Conservation (phyloP, 2,888 invertebrate species). For the Alcis repandata region DNA sequence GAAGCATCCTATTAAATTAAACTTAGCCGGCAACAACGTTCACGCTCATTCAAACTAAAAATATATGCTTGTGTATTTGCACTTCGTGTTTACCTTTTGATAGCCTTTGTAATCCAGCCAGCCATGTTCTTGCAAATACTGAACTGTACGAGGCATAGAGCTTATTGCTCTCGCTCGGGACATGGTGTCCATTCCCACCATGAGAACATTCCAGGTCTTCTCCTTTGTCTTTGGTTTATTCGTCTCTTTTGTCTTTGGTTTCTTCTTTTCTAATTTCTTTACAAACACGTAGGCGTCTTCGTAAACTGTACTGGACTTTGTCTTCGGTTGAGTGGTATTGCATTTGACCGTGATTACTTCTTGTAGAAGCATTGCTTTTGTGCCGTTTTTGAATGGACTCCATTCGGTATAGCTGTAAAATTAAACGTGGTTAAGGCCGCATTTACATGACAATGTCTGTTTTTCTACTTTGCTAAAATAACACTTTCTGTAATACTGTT, state of each 20-base stretch:
- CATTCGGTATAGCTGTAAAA: conserved; percentile 61
- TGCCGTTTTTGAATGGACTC: conserved; percentile 55
- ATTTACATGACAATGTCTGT: conserved; percentile 8
- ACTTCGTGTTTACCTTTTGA: conserved; percentile 46
- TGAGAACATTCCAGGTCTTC: conserved; percentile 85
- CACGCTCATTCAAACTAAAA: no score
- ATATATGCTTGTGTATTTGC: neutral
- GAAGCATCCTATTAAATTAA: no score
- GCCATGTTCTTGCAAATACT: conserved; percentile 88
- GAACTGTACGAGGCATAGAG: conserved; percentile 90
- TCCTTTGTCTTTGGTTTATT: conserved; percentile 13
- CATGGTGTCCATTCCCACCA: conserved; percentile 94
- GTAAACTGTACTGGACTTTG: conserved; percentile 50
- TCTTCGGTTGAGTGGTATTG: conserved; percentile 15
- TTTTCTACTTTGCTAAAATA: neutral
- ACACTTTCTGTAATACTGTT: neutral
- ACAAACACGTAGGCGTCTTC: conserved; percentile 63
- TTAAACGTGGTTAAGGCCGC: neutral
- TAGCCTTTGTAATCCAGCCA: conserved; percentile 89
- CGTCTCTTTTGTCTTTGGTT: conserved; percentile 13
- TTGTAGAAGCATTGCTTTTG: conserved; percentile 48
- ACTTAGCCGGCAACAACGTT: no score
- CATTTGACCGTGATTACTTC: conserved; percentile 66
- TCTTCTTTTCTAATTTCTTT: conserved; percentile 50
- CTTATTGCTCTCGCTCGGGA: conserved; percentile 92